Evolutionary conservation across 2,888 invertebrate genomes (phyloP), one percentile per base, ranked within the genome.

Genomic region (Pilophorus perplexus): DNA sequence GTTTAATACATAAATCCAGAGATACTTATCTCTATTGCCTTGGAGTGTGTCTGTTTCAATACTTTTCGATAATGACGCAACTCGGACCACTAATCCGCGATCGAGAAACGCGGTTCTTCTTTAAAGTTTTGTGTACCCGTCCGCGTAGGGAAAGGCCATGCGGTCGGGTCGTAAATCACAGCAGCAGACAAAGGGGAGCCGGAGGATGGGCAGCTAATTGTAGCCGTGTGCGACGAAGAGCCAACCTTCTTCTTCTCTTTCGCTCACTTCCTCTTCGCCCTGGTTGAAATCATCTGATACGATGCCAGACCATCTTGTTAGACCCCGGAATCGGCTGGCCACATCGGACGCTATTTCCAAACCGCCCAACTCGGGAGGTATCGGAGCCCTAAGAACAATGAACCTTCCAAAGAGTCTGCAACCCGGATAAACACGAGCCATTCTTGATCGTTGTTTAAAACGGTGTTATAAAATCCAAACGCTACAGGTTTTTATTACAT

Each of bases 201-300:
- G 12, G 52, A 20, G 52, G 55, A 37, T 55, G 55, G 55, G 38
- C 37, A 55, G 55, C 55, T 55, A 55, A 55, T 55, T 38, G 55
- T 55, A 37, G 55, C 38, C 33, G 37, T 18, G 52, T 3, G n/a
- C n/a, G n/a, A 22, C 23, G 46, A 12, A 46, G 14, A 46, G 46
- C 46, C 46, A 25, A 12, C n/a, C 46, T 25, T 46, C 46, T 23
- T 46, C 46, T 46, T 46, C 23, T 23, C 23, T 22, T 46, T 25
- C 23, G 27, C 18, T 12, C 54, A 16, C 33, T 54, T 18, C 28
- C 33, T 54, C 28, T 54, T 20, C 54, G 54, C 55, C 38, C 22
- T 8, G 44, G 46, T 25, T 46, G 46, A 46, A 46, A 46, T 46
- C 46, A 46, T 46, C 46, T 46, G 46, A 46, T 46, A 46, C 23